Evolutionary conservation across 2,888 invertebrate species (phyloP), one percentile per base, ranked within the genome.

Genomic region (Hofmannophila pseudospretella): DNA sequence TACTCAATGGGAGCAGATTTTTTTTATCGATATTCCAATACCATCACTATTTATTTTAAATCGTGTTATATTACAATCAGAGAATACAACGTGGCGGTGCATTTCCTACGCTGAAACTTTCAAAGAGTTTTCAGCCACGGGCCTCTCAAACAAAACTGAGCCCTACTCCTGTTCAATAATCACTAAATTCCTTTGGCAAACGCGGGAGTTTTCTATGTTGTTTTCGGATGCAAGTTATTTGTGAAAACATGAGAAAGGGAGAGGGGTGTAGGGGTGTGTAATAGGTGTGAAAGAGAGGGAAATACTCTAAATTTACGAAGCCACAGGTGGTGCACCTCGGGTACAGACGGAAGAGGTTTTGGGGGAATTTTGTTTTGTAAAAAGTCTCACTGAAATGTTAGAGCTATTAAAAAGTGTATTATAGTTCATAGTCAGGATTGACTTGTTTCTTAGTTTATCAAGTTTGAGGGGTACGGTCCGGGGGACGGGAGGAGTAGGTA

Each of bases 211-310:
- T 81, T 84, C 77, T 81, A 77, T 81, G 76, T 84, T 84, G 85
- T 84, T 85, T 86, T 84, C 76, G 80, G 81, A 80, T 80, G 76
- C 75, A 82, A 81, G 76, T 84, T 85, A 85, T 86, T 85, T 84
- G 85, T 81, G 82, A 84, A 81, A 86, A 84, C 84, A 80, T 60
- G 78, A 67, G 54, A 36, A 62, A 84, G 45, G 32, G 75, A 67
- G 79, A 78, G 22, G 38, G 64, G 22, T 45, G 42, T 54, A 60
- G 34, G 38, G 10, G 46, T 49, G 42, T 42, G 37, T 29, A 23
- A 34, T 47, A 49, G 26, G 76, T 50, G 58, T 3, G 58, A 84
- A 38, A 39, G 62, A 49, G 77, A 75, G 30, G 45, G 58, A 59
- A 60, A 75, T 72, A 82, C 73, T 77, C 79, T 78, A 86, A 86